A percentile compares a stretch with the other conserved stretches of the same genome.
phyloP scores from a whole-genome alignment of 1,140 invertebrate species.

The Drosophila willistoni region DNA sequence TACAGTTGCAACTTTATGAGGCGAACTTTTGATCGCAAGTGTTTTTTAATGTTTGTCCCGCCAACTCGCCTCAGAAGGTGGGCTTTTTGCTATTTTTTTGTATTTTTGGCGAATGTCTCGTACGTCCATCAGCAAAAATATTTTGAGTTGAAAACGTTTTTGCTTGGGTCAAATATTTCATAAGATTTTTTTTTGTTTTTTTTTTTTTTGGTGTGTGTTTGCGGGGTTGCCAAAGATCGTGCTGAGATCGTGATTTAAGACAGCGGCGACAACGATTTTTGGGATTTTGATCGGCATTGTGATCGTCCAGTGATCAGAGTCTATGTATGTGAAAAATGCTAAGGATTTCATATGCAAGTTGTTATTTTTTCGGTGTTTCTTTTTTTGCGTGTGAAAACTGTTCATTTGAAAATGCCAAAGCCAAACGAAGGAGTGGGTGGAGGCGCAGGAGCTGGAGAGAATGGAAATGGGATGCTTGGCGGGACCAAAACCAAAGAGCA shows the following conservation, averaged over 20 bases:
- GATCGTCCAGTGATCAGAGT: slow-evolving; percentile 39
- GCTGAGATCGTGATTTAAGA: slow-evolving; percentile 77
- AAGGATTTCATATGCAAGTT: slow-evolving; percentile 73
- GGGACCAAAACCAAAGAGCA: slow-evolving; percentile 31
- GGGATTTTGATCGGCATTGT: slow-evolving; percentile 47
- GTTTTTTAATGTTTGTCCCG: too few relatives aligned
- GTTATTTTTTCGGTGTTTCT: slow-evolving; percentile 56
- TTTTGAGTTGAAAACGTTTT: slow-evolving; percentile 34
- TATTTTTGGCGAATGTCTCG: neutral
- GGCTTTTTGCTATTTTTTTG: neutral
- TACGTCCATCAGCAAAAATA: slow-evolving; percentile 5
- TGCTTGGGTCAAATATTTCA: slow-evolving; percentile 71
- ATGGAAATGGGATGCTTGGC: neutral
- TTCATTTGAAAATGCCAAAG: slow-evolving; percentile 73
- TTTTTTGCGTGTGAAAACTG: slow-evolving; percentile 81
- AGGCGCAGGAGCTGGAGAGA: neutral
- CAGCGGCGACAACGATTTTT: slow-evolving; percentile 53
- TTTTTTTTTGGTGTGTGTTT: slow-evolving; percentile 11
- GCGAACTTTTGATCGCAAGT: too few relatives aligned
- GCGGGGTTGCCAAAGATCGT: slow-evolving; percentile 58
- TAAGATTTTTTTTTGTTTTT: slow-evolving; percentile 59
- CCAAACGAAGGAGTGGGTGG: slow-evolving; percentile 16
- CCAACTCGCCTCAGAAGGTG: too few relatives aligned
- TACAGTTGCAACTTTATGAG: too few relatives aligned
- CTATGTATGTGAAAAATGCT: slow-evolving; percentile 73